phyloP scores from a whole-genome alignment of 2,113 vertebrate species.

The Bagarius yarrelli region DNA sequence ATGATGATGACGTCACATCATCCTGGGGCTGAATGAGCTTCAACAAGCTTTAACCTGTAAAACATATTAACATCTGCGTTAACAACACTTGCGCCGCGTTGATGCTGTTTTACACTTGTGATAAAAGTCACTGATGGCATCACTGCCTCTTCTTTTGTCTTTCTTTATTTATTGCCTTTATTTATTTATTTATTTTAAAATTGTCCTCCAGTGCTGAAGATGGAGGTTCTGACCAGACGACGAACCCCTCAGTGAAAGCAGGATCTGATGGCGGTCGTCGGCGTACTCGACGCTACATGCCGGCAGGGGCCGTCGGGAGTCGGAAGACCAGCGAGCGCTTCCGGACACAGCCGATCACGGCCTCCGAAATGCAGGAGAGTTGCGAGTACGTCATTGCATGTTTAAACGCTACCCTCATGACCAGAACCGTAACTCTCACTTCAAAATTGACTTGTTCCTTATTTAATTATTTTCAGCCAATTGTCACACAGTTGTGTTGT shows the following conservation, averaged over 20 bases:
- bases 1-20: conserved; percentile 6
- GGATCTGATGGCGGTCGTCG: conserved; percentile 60
- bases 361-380: conserved; percentile 72
- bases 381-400: conserved; percentile 60
- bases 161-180: neutral
- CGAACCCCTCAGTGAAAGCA: conserved; percentile 61
- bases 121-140: neutral
- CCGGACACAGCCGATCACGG: conserved; percentile 75
- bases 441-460: no score
- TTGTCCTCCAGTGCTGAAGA: conserved; percentile 47
- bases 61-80: conserved; percentile 22
- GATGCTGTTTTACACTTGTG: neutral
- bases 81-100: conserved; percentile 1
- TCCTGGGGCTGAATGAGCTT: conserved; percentile 16
- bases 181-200: neutral
- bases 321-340: conserved; percentile 74
- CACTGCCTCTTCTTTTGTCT: neutral
- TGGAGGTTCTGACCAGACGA: conserved; percentile 47
- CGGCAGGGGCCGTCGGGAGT: conserved; percentile 47
- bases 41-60: conserved; percentile 13
- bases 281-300: conserved; percentile 66
- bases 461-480: no score
- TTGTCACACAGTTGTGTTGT: no score
- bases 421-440: no score
- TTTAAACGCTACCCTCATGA: neutral